A percentile compares a stretch with the other conserved stretches of the same genome.
Conservation (phyloP, 2,888 invertebrate genomes). For the Eupithecia tripunctaria region DNA sequence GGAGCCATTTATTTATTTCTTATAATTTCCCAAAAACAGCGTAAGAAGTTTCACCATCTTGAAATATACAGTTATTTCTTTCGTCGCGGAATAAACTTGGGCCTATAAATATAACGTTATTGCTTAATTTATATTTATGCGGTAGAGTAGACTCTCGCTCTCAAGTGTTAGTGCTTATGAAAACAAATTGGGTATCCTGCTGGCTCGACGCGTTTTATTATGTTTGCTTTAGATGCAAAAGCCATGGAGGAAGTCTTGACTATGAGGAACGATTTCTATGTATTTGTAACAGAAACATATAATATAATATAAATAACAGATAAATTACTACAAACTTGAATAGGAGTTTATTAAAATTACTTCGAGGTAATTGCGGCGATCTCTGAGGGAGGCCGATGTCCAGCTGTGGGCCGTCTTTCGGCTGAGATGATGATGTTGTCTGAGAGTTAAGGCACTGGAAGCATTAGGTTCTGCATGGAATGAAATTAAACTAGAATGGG, state of each 20-base stretch:
- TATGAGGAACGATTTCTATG: not conserved
- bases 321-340: not conserved
- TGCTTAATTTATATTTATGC: slow-evolving; percentile 26
- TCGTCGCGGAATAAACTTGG: slow-evolving; percentile 23
- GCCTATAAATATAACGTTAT: slow-evolving; percentile 23
- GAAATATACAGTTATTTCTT: slow-evolving; percentile 12
- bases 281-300: too few relatives aligned
- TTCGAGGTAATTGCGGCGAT: not conserved
- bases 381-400: not conserved
- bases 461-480: not conserved
- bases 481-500: too few relatives aligned
- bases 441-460: not conserved
- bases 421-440: not conserved
- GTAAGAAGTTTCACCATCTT: slow-evolving; percentile 9
- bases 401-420: not conserved
- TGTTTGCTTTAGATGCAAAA: not conserved
- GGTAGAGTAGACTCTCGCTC: not conserved
- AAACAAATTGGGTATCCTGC: slow-evolving; percentile 7
- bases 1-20: too few relatives aligned
- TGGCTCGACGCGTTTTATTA: not conserved
- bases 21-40: slow-evolving; percentile 7
- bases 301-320: not conserved
- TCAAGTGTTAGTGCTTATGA: slow-evolving; percentile 10
- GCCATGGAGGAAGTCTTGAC: not conserved
- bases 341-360: not conserved